Percentiles rank a stretch among this genome's conserved stretches.
These are phyloP conservation scores for Rhorus exstirpatorius DNA, from an alignment of 2,888 invertebrate species.

Conservation along the genomic window DNA sequence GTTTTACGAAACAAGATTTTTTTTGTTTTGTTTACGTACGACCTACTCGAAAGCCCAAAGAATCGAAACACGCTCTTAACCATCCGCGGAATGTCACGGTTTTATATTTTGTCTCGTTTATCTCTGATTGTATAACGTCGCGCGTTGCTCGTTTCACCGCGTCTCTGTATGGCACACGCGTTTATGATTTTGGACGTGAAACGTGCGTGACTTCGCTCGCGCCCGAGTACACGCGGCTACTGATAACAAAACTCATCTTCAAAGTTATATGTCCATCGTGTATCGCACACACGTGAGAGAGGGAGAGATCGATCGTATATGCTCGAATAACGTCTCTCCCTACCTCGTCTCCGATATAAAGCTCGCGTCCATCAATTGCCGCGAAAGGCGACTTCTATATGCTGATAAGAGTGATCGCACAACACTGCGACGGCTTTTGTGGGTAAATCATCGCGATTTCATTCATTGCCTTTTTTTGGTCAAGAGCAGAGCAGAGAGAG, in stretches of 20 bases:
- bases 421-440: neutral
- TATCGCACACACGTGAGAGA: constrained; percentile 24
- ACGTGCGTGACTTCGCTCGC: constrained; percentile 60
- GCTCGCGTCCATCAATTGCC: neutral
- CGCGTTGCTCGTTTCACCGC: constrained; percentile 14
- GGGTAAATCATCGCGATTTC: neutral
- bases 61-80: neutral
- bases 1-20: too few species aligned
- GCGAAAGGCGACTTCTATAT: neutral
- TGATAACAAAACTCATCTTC: constrained; percentile 56
- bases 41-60: neutral
- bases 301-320: constrained; percentile 44
- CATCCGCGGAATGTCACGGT: neutral
- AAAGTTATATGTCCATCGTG: neutral
- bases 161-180: constrained; percentile 16
- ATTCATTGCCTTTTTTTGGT: neutral
- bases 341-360: constrained; percentile 31
- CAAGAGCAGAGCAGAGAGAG: neutral
- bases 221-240: constrained; percentile 67
- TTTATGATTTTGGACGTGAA: constrained; percentile 20
- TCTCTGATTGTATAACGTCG: constrained; percentile 19
- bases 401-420: neutral
- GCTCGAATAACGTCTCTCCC: constrained; percentile 57
- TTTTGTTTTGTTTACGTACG: too few species aligned
- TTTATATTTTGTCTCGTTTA: constrained; percentile 44